phyloP scores from a whole-genome alignment of 2,797 vertebrate genomes.

The Alectoris magna region DNA sequence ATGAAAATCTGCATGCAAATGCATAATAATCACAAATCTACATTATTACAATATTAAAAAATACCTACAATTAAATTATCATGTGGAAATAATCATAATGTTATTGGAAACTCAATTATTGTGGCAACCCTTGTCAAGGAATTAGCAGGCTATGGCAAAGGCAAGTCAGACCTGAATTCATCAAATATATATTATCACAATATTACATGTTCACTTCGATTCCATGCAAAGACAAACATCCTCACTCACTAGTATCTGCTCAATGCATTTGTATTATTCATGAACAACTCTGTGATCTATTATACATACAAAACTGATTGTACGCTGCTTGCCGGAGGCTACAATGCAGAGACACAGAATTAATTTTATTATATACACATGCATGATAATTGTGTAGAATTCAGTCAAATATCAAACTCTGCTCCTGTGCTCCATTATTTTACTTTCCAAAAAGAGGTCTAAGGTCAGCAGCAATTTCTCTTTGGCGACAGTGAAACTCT shows the following conservation, averaged over 20 bases:
- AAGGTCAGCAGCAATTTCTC: slow-evolving; percentile 80
- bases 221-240: slow-evolving; percentile 99
- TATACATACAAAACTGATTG: slow-evolving; percentile 99
- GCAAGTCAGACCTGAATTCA: slow-evolving; percentile 99
- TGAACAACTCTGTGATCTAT: slow-evolving; percentile 99
- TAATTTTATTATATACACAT: slow-evolving; percentile 99
- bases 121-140: slow-evolving; percentile 97
- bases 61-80: slow-evolving; percentile 99
- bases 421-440: slow-evolving; percentile 84
- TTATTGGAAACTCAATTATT: slow-evolving; percentile 99
- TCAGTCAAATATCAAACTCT: slow-evolving; percentile 93
- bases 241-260: slow-evolving; percentile 92
- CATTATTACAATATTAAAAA: slow-evolving; percentile 99
- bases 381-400: slow-evolving; percentile 98
- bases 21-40: slow-evolving; percentile 99
- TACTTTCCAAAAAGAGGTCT: slow-evolving; percentile 78
- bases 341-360: slow-evolving; percentile 96
- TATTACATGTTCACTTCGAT: slow-evolving; percentile 99
- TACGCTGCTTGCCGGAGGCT: slow-evolving; percentile 92
- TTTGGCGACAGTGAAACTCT: slow-evolving; percentile 76
- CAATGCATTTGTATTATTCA: slow-evolving; percentile 99
- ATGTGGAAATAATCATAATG: slow-evolving; percentile 99
- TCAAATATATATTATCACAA: slow-evolving; percentile 99
- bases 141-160: slow-evolving; percentile 99
- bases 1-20: slow-evolving; percentile 97